Evolutionary conservation across 1,140 invertebrate genomes (phyloP).

Genomic region (Drosophila orena): DNA sequence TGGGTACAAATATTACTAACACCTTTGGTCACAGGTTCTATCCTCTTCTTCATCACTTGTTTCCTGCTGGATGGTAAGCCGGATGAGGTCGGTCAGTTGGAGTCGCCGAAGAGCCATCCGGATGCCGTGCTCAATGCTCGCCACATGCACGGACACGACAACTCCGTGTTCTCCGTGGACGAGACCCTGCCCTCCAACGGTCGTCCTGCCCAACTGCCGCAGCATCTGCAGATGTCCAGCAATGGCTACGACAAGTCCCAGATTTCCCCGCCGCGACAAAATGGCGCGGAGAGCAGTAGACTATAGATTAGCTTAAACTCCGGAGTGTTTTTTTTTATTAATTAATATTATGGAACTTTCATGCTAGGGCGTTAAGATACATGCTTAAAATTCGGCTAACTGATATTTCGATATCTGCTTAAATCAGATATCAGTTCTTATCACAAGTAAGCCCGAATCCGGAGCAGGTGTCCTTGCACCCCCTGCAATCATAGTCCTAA

Average conservation of each 20-base stretch:
- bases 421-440: no score
- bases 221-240: constrained; percentile 74
- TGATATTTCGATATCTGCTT: no score
- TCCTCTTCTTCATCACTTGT: constrained; percentile 79
- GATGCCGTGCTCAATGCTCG: constrained; percentile 62
- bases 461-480: neutral
- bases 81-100: constrained; percentile 19
- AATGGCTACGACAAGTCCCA: constrained; percentile 72
- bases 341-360: constrained; percentile 57
- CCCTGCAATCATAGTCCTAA: constrained; percentile 2
- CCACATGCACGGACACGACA: constrained; percentile 79
- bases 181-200: constrained; percentile 72
- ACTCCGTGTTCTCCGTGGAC: constrained; percentile 77
- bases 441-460: no score
- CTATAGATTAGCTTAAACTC: constrained; percentile 55
- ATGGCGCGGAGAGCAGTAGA: constrained; percentile 81
- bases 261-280: constrained; percentile 42
- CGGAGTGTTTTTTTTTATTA: constrained; percentile 35
- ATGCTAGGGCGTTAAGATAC: constrained; percentile 18
- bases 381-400: neutral
- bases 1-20: neutral
- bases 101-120: constrained; percentile 52
- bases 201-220: constrained; percentile 69
- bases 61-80: constrained; percentile 78
- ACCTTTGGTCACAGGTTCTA: constrained; percentile 54